phyloP scores from a whole-genome alignment of 1,140 invertebrate species.

The Lordiphosa stackelbergi region DNA sequence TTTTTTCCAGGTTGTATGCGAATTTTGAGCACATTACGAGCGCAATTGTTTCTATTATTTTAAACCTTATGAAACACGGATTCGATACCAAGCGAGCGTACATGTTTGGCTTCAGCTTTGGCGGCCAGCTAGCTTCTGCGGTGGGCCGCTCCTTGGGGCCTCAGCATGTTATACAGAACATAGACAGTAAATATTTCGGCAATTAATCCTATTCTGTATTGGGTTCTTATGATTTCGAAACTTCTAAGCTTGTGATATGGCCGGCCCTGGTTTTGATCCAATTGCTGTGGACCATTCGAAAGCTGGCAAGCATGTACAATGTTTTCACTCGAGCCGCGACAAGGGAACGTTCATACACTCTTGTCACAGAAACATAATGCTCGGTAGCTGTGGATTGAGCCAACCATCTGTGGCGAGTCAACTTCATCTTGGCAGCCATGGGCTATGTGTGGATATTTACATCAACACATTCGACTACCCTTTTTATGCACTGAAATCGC shows the following conservation, averaged over 20 bases:
- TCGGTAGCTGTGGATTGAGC: constrained; percentile 63
- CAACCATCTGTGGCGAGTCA: constrained; percentile 64
- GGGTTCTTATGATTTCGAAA: neutral
- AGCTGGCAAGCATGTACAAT: constrained; percentile 66
- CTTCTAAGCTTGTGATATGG: constrained; percentile 70
- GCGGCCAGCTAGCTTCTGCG: constrained; percentile 64
- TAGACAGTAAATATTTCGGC: constrained; percentile 38
- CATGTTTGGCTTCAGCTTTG: constrained; percentile 75
- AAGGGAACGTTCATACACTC: constrained; percentile 67
- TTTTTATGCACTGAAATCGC: constrained; percentile 59
- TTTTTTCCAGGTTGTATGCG: constrained; percentile 31
- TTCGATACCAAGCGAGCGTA: constrained; percentile 57
- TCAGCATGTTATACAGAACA: constrained; percentile 45
- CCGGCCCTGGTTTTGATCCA: constrained; percentile 72
- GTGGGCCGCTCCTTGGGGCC: constrained; percentile 50
- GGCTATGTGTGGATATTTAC: constrained; percentile 70
- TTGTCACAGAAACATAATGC: constrained; percentile 70
- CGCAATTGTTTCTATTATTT: constrained; percentile 45
- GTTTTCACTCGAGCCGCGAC: constrained; percentile 70
- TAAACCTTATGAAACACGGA: constrained; percentile 46
- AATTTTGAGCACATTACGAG: constrained; percentile 51
- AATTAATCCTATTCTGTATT: neutral
- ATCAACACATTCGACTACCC: constrained; percentile 71
- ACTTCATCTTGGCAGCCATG: constrained; percentile 66
- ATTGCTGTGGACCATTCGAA: constrained; percentile 54